These are phyloP conservation scores for Acanthopleura granulata DNA, from an alignment of 2,888 invertebrate genomes.

Conservation along the genomic window DNA sequence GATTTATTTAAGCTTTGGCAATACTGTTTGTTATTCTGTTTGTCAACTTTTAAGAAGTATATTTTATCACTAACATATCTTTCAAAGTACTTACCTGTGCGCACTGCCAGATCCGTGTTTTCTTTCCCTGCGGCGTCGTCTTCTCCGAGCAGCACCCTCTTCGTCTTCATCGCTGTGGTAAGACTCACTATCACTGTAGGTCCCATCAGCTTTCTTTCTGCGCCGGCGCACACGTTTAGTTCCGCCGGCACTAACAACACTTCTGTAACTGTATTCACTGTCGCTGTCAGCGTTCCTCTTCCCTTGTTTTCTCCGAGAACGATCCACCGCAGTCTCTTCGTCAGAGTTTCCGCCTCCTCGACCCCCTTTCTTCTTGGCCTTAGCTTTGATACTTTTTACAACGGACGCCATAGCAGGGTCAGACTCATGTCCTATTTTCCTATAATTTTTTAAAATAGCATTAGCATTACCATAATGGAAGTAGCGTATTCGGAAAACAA, in stretches of 20 bases:
- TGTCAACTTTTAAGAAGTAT: too few relatives aligned
- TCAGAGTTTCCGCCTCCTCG: constrained; percentile 29
- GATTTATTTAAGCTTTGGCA: too few relatives aligned
- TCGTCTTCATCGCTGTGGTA: constrained; percentile 65
- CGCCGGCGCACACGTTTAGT: constrained; percentile 61
- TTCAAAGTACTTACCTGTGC: constrained; percentile 51
- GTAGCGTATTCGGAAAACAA: too few relatives aligned
- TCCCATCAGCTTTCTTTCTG: constrained; percentile 61
- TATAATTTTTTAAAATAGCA: constrained; percentile 29
- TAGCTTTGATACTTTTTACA: constrained; percentile 48
- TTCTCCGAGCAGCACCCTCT: constrained; percentile 60
- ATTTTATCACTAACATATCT: too few relatives aligned
- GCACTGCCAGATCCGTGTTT: constrained; percentile 63
- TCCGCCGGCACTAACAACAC: constrained; percentile 64
- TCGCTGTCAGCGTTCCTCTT: constrained; percentile 61
- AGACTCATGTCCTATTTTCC: constrained; percentile 56
- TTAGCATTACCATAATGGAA: too few relatives aligned
- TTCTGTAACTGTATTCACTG: constrained; percentile 66
- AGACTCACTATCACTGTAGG: constrained; percentile 59
- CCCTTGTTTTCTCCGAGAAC: constrained; percentile 52
- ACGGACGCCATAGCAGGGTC: constrained; percentile 56
- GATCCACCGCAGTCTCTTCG: constrained; percentile 46
- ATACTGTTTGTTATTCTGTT: too few relatives aligned
- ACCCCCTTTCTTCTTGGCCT: constrained; percentile 40
- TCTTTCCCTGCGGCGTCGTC: constrained; percentile 60